Evolutionary conservation across 2,113 vertebrate genomes (phyloP).

Genomic region (Pluvialis apricaria): DNA sequence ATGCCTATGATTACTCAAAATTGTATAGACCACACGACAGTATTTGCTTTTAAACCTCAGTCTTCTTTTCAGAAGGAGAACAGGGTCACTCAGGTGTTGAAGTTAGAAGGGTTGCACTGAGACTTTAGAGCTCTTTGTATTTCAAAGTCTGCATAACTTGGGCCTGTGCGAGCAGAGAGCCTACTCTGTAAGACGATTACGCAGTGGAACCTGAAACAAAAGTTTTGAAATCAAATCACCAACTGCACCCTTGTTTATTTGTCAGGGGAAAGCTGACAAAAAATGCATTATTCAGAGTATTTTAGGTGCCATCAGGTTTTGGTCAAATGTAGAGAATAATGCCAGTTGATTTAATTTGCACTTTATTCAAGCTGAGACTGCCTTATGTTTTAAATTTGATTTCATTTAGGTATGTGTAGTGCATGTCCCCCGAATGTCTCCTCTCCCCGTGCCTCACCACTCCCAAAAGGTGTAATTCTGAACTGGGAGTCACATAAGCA

Average conservation of each 20-base stretch:
- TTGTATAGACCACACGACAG: not conserved
- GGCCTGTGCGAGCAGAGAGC: not conserved
- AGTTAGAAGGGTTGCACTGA: not conserved
- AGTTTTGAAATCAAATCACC: not conserved
- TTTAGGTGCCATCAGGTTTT: not conserved
- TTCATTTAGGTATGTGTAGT: not conserved
- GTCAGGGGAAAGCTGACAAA: not conserved
- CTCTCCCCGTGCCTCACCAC: not conserved
- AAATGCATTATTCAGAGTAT: not conserved
- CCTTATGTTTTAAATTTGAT: not conserved
- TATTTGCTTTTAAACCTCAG: not conserved
- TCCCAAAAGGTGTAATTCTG: not conserved
- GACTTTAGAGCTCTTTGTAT: not conserved
- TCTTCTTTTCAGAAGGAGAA: not conserved
- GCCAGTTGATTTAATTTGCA: not conserved
- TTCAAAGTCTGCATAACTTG: not conserved
- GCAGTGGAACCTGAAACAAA: not conserved
- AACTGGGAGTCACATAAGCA: not conserved
- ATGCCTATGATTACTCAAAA: not conserved
- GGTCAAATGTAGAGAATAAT: not conserved
- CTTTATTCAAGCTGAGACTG: not conserved
- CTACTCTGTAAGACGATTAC: not conserved
- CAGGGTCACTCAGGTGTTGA: not conserved
- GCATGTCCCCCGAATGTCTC: accelerated
- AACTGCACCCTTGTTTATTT: not conserved